Percentiles rank a stretch among this genome's conserved stretches.
Evolutionary conservation across 2,113 vertebrate species (phyloP).

Genomic region (Tauraco erythrolophus): DNA sequence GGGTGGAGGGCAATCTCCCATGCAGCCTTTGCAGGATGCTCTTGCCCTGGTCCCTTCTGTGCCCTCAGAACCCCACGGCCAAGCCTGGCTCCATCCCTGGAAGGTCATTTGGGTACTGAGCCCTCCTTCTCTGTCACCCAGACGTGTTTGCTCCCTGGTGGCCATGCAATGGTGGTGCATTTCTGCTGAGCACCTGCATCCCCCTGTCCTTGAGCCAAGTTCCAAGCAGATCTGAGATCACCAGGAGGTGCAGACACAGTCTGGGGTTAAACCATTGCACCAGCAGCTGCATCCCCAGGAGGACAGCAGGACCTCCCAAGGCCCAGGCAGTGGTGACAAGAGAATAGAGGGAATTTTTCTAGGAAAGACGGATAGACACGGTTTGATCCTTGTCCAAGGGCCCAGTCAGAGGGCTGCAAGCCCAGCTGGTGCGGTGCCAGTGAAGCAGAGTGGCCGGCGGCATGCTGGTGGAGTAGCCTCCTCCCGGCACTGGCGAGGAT

Average conservation of each 20-base stretch:
- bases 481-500: background rate
- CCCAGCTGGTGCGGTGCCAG: background rate
- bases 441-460: background rate
- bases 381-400: background rate
- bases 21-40: accelerated
- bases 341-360: background rate
- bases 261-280: background rate
- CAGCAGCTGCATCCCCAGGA: background rate
- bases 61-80: background rate
- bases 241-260: background rate
- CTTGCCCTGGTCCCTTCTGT: background rate
- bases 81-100: background rate
- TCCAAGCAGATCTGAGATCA: background rate
- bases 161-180: accelerated
- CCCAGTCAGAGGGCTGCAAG: background rate
- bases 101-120: background rate
- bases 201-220: background rate
- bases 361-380: accelerated
- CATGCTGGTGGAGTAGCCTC: background rate
- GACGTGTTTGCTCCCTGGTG: accelerated
- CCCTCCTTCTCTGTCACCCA: background rate
- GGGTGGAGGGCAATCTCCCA: background rate
- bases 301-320: accelerated
- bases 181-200: background rate
- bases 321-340: background rate